These are phyloP conservation scores for Phycodurus eques DNA, from an alignment of 2,113 vertebrate species.

Conservation along the genomic window DNA sequence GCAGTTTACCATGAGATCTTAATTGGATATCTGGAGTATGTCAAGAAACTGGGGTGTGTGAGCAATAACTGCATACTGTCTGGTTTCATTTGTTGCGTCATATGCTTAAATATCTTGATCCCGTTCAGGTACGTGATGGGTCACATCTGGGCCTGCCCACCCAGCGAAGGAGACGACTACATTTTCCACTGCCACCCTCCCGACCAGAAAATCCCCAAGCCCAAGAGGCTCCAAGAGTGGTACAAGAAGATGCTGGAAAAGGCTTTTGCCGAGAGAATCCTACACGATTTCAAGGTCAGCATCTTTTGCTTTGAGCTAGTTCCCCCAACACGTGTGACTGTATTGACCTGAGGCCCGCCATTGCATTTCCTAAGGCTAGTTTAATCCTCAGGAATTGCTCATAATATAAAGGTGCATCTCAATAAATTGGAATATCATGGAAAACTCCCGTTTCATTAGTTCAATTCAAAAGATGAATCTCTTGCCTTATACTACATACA, in stretches of 20 bases:
- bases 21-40: slow-evolving; percentile 97
- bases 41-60: slow-evolving; percentile 94
- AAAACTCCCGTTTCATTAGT: background rate
- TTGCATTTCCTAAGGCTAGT: no score
- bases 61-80: background rate
- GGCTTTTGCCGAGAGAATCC: slow-evolving; percentile 93
- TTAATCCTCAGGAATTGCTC: background rate
- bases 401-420: no score
- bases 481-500: background rate
- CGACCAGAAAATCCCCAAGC: slow-evolving; percentile 98
- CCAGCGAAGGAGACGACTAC: slow-evolving; percentile 97
- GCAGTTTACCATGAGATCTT: slow-evolving; percentile 98
- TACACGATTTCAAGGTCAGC: slow-evolving; percentile 94
- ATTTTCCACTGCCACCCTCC: slow-evolving; percentile 97
- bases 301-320: background rate
- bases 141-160: slow-evolving; percentile 98
- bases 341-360: no score
- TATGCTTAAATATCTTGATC: background rate
- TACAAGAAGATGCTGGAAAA: slow-evolving; percentile 99
- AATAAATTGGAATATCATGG: background rate
- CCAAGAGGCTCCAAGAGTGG: slow-evolving; percentile 97
- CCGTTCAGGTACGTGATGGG: slow-evolving; percentile 86
- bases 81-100: background rate
- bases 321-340: background rate
- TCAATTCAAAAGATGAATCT: background rate